These are phyloP conservation scores for Vipera latastei DNA, from an alignment of 2,797 vertebrate species.

Conservation along the genomic window DNA sequence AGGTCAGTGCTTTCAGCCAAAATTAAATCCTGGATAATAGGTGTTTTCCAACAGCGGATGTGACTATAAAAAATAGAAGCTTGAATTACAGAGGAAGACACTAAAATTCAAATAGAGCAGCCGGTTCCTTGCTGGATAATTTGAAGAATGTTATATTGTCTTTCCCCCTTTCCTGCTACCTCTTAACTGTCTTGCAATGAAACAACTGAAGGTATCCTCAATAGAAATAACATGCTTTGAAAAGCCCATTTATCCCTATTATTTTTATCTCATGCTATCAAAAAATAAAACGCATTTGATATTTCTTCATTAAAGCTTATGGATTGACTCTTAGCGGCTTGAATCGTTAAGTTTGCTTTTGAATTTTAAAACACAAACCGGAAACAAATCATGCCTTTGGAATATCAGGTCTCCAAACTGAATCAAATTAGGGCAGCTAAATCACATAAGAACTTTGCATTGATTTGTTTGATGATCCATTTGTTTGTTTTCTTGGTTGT, in stretches of 20 bases:
- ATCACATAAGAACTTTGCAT: not conserved
- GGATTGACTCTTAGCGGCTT: not conserved
- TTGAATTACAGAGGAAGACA: not conserved
- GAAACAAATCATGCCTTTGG: not conserved
- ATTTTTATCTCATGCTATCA: not conserved
- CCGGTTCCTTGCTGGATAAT: not conserved
- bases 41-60: not conserved
- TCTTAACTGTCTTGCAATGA: not conserved
- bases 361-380: not conserved
- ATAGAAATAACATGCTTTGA: not conserved
- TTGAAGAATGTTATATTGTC: not conserved
- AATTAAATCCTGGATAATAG: not conserved
- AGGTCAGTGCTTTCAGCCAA: not conserved
- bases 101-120: not conserved
- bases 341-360: not conserved
- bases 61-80: not conserved
- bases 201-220: not conserved
- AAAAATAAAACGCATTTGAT: not conserved
- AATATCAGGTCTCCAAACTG: not conserved
- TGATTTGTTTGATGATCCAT: not conserved
- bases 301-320: not conserved
- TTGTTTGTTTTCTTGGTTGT: not conserved
- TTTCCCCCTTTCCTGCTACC: not conserved
- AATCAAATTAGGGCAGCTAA: not conserved
- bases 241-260: not conserved